Conservation (phyloP, 2,888 invertebrate species). For the Tachystola acroxantha region DNA sequence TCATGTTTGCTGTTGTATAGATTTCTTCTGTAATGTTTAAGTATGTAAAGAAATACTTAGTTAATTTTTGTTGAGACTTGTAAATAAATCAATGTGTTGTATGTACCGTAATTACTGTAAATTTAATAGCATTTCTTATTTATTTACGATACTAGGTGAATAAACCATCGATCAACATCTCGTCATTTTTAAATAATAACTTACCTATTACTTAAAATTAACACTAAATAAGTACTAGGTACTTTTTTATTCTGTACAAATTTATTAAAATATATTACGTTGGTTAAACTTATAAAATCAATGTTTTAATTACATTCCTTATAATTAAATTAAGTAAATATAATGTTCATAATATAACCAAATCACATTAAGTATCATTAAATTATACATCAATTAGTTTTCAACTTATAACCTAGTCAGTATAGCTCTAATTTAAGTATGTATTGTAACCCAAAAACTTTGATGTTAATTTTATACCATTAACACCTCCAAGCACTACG, state of each 20-base stretch:
- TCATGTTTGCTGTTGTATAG: too few relatives aligned
- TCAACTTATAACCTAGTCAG: too few relatives aligned
- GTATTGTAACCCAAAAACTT: too few relatives aligned
- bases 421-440: too few relatives aligned
- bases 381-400: too few relatives aligned
- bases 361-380: too few relatives aligned
- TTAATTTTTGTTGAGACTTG: neutral
- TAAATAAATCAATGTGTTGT: neutral
- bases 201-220: conserved; percentile 10
- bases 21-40: too few relatives aligned
- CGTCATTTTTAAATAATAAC: conserved; percentile 34
- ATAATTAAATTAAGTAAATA: neutral
- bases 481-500: too few relatives aligned
- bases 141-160: conserved; percentile 24
- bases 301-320: conserved; percentile 23
- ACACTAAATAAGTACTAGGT: conserved; percentile 49
- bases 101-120: conserved; percentile 39
- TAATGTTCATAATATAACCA: too few relatives aligned
- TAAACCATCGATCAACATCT: conserved; percentile 34
- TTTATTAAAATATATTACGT: conserved; percentile 64
- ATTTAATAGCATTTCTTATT: conserved; percentile 18
- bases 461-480: too few relatives aligned
- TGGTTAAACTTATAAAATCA: conserved; percentile 38
- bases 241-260: conserved; percentile 69
- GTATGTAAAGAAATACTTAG: neutral